phyloP scores from a whole-genome alignment of 2,797 vertebrate genomes.

The Choloepus didactylus region DNA sequence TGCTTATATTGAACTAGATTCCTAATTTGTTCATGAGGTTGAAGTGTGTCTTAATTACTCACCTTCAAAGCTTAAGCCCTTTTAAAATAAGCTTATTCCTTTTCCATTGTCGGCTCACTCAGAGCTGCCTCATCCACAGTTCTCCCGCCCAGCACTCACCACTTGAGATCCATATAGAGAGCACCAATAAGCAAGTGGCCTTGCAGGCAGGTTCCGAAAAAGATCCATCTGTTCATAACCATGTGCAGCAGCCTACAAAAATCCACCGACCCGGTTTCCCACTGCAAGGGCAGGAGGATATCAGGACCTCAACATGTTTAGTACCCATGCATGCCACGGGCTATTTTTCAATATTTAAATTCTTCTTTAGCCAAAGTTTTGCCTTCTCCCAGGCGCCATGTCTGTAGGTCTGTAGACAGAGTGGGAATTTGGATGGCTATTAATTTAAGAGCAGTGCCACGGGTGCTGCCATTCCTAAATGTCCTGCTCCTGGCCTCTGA shows the following conservation, averaged over 20 bases:
- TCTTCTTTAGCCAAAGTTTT: slow-evolving; percentile 45
- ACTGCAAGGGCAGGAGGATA: background rate
- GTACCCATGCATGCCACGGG: background rate
- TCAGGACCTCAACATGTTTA: background rate
- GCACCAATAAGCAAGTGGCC: background rate
- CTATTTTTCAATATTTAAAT: slow-evolving; percentile 21
- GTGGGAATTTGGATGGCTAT: background rate
- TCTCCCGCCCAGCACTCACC: background rate
- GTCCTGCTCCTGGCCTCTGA: background rate
- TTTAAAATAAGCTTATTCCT: slow-evolving; percentile 74
- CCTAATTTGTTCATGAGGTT: slow-evolving; percentile 71
- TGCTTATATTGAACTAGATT: slow-evolving; percentile 70
- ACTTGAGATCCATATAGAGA: slow-evolving; percentile 8
- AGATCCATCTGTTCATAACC: background rate
- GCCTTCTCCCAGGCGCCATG: background rate
- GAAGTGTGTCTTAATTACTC: slow-evolving; percentile 75
- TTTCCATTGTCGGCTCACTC: slow-evolving; percentile 42
- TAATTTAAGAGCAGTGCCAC: background rate
- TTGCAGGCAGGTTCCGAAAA: slow-evolving; percentile 39
- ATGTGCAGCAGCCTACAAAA: background rate
- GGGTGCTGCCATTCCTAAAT: background rate
- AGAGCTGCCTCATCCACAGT: background rate
- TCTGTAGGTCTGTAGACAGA: background rate
- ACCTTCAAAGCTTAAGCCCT: slow-evolving; percentile 67
- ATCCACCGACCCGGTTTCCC: background rate